These are phyloP conservation scores for Pelochelys cantorii DNA, from an alignment of 2,797 vertebrate genomes.

Conservation along the genomic window DNA sequence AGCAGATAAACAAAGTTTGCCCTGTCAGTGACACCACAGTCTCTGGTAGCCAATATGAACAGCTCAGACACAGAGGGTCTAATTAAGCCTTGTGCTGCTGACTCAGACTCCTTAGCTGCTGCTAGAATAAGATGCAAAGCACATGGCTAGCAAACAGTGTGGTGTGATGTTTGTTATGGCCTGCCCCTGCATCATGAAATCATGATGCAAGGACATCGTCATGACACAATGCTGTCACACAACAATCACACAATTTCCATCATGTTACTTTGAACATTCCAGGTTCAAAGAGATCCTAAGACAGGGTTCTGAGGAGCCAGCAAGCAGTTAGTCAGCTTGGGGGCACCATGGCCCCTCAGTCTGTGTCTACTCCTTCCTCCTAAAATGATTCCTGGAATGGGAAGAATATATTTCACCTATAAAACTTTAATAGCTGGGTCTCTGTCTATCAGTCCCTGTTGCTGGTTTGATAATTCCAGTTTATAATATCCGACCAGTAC, in stretches of 20 bases:
- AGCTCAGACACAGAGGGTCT: not conserved
- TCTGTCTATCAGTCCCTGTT: not conserved
- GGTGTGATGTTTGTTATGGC: conserved; percentile 62
- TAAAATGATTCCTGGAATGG: not conserved
- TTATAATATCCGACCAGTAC: not conserved
- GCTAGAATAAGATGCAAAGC: not conserved
- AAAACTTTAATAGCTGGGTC: not conserved
- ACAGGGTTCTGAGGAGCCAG: not conserved
- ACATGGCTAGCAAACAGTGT: conserved; percentile 16
- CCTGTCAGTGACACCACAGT: conserved; percentile 24
- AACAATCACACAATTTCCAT: conserved; percentile 47
- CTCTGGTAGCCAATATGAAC: not conserved
- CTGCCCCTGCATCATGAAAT: conserved; percentile 57
- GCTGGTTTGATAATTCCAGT: not conserved
- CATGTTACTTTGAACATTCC: not conserved
- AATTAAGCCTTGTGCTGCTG: not conserved
- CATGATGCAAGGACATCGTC: conserved; percentile 55
- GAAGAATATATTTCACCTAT: not conserved
- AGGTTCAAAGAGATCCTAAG: not conserved
- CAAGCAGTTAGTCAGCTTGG: not conserved
- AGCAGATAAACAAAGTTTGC: conserved; percentile 49
- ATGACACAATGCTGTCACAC: conserved; percentile 53
- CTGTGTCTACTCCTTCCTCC: not conserved
- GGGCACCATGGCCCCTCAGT: not conserved
- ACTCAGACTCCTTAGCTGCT: not conserved